These are phyloP conservation scores for Hecatera dysodea DNA, from an alignment of 2,888 invertebrate species.

Conservation along the genomic window DNA sequence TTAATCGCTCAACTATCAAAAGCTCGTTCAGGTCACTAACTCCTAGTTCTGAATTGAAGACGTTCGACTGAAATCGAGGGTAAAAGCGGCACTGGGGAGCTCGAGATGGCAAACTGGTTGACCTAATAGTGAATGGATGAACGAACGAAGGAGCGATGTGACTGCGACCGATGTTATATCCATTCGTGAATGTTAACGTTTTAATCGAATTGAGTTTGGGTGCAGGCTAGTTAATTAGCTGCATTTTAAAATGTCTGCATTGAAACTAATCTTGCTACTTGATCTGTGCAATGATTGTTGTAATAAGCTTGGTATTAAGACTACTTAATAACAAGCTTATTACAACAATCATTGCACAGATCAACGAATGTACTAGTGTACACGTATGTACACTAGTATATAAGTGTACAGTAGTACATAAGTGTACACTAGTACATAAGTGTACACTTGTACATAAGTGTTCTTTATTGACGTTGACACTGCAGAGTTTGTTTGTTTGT, in stretches of 20 bases:
- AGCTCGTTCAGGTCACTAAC: constrained; percentile 82
- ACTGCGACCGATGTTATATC: constrained; percentile 18
- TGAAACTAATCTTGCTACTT: not conserved
- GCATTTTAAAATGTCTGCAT: constrained; percentile 12
- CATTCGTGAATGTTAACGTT: constrained; percentile 35
- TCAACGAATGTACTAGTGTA: too few relatives aligned
- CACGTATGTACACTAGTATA: too few relatives aligned
- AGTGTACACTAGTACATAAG: too few relatives aligned
- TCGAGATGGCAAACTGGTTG: constrained; percentile 66
- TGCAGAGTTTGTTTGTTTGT: too few relatives aligned
- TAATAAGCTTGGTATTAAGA: not conserved
- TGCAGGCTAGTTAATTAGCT: constrained; percentile 13
- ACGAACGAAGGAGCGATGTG: constrained; percentile 49
- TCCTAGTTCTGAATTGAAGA: constrained; percentile 76
- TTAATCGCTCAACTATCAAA: constrained; percentile 82
- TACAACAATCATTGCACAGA: not conserved
- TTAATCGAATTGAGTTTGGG: constrained; percentile 34
- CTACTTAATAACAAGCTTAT: not conserved
- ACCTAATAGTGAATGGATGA: constrained; percentile 65
- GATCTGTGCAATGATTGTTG: not conserved
- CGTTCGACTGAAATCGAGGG: constrained; percentile 77
- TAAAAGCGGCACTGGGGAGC: constrained; percentile 71
- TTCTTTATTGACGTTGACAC: too few relatives aligned
- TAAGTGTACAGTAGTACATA: too few relatives aligned
- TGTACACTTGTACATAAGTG: too few relatives aligned